Percentiles rank a stretch among this genome's conserved stretches.
Evolutionary conservation across 1,140 invertebrate species (phyloP).

Genomic region (Drosophila parvula): DNA sequence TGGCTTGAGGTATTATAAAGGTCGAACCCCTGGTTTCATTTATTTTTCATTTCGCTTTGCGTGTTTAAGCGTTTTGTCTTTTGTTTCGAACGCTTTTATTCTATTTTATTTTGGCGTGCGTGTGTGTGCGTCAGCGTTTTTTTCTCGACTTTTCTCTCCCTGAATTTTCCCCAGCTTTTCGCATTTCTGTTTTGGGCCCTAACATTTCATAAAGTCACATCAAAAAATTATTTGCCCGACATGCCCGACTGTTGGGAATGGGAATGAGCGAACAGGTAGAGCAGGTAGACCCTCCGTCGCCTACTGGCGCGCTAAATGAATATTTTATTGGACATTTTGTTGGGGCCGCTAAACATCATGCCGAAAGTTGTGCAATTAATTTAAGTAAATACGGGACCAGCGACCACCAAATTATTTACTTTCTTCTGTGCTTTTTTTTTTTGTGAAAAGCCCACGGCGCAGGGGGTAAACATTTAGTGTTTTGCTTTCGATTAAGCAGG

Average conservation of each 20-base stretch:
- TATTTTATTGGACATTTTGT: constrained; percentile 73
- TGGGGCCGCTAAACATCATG: constrained; percentile 33
- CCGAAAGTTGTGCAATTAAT: constrained; percentile 62
- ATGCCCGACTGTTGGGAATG: constrained; percentile 55
- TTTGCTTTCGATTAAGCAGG: constrained; percentile 4
- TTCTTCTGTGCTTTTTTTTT: constrained; percentile 10
- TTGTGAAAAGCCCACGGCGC: not conserved
- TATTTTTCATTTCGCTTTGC: constrained; percentile 49
- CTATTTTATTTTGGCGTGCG: constrained; percentile 24
- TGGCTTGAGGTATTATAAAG: constrained; percentile 14
- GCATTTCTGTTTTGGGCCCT: constrained; percentile 38
- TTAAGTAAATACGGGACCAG: constrained; percentile 40
- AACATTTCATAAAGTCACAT: constrained; percentile 71
- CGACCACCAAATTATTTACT: constrained; percentile 9
- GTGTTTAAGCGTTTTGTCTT: constrained; percentile 73
- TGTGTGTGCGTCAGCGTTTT: constrained; percentile 47
- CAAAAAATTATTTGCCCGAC: constrained; percentile 70
- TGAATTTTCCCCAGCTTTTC: constrained; percentile 17
- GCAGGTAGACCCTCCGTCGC: constrained; percentile 31
- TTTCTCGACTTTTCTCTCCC: constrained; percentile 36
- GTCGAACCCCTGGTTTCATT: constrained; percentile 14
- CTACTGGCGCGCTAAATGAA: constrained; percentile 68
- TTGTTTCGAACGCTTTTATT: constrained; percentile 65
- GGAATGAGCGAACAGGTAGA: constrained; percentile 30
- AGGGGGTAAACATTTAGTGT: not conserved